These are phyloP conservation scores for Drosophila demipolita DNA, from an alignment of 2,888 invertebrate species.

Conservation along the genomic window DNA sequence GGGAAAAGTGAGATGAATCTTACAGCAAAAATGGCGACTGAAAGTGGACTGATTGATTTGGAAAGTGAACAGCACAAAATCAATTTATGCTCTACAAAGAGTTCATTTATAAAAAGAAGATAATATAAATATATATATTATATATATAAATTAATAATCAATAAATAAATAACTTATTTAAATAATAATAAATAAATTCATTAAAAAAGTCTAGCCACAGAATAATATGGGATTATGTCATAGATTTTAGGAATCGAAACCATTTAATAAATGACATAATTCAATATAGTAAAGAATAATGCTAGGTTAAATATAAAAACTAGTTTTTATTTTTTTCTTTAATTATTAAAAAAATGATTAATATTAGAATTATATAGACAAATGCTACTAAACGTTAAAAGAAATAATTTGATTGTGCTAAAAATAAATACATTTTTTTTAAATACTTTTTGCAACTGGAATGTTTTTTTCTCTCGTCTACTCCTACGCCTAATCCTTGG, in stretches of 20 bases:
- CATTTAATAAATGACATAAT: background rate
- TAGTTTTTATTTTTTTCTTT: background rate
- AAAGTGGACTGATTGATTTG: constrained; percentile 10
- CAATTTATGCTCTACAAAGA: background rate
- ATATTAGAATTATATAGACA: background rate
- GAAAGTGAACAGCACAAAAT: background rate
- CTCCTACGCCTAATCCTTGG: constrained; percentile 15
- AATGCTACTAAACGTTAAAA: background rate
- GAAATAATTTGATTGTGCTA: background rate
- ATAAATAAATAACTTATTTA: too few species aligned
- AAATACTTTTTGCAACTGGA: background rate
- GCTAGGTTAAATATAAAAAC: background rate
- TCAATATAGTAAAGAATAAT: background rate
- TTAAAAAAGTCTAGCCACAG: background rate
- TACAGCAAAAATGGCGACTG: constrained; percentile 34
- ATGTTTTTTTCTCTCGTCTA: background rate
- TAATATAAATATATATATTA: background rate
- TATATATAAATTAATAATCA: background rate
- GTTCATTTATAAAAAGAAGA: background rate
- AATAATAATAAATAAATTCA: background rate
- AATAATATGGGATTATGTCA: background rate
- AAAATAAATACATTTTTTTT: background rate
- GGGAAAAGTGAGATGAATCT: background rate
- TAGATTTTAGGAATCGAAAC: background rate
- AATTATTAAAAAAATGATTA: background rate